Evolutionary conservation across 2,888 invertebrate species (phyloP), one percentile per base, ranked within the genome.

Genomic region (Ophioninae sp.): DNA sequence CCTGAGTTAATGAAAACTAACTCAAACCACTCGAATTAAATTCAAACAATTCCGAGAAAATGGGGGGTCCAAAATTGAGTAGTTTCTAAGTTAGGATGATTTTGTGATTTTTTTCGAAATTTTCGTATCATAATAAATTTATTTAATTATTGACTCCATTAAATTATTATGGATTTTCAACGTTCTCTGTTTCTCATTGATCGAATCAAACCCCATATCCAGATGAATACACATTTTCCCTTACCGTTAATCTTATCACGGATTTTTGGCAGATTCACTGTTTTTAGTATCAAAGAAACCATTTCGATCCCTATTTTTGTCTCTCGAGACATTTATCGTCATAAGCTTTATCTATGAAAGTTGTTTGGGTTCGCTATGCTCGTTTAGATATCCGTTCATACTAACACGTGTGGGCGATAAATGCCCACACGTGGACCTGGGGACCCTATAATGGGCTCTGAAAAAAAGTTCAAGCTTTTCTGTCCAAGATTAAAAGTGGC

Each of bases 261-360:
- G 20, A 20, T 59, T 20, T 13, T 39, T 39, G 37, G 9, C 39
- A 20, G 22, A 37, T 22, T 13, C 64, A 23, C 22, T 61, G 56
- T 73, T 37, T 59, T 44, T 23, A 56, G 58, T 37, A 20, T 51
- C 65, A 8, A 39, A 39, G 44, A 67, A 71, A 72, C 65, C 65
- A 75, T 58, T 61, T 59, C 51, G 51, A 20, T 17, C 51, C 51
- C 41, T 22, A 44, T 82, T 79, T 82, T 79, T 82, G 82, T 76
- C 72, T 71, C 71, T n/a, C 65, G 75, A 82, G 82, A 72, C 78
- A 65, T 79, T 79, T 82, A 71, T 37, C 74, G 75, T 74, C 82
- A 75, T 67, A 71, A 69, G 75, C 63, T 79, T 82, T 82, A 82
- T 82, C 79, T 82, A 82, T 82, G 75, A 72, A 79, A 59, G 79